Evolutionary conservation across 2,888 invertebrate species (phyloP).

Genomic region (Neria commutata): DNA sequence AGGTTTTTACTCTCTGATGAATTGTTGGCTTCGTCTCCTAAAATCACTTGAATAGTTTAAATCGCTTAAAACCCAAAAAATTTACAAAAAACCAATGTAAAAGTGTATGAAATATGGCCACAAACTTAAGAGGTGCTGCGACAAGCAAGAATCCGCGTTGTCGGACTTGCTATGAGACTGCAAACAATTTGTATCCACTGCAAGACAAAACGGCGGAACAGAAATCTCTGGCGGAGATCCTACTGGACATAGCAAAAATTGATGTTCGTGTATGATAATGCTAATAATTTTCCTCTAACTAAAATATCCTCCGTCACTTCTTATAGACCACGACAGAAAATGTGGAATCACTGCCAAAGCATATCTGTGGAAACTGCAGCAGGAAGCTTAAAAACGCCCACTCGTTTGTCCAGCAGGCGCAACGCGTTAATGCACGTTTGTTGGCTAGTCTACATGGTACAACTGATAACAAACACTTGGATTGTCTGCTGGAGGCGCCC

Average conservation of each 20-base stretch:
- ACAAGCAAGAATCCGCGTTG: neutral
- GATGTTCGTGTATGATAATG: neutral
- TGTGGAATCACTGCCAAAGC: conserved; percentile 38
- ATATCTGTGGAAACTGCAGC: conserved; percentile 42
- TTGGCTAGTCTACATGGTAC: conserved; percentile 23
- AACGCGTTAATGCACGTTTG: conserved; percentile 39
- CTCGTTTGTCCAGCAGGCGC: conserved; percentile 44
- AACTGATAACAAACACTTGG: conserved; percentile 22
- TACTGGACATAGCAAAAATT: neutral
- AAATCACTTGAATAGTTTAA: no score
- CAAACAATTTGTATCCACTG: neutral
- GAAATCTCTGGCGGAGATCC: neutral
- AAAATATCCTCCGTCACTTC: neutral
- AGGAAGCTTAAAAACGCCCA: conserved; percentile 42
- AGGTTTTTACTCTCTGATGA: no score
- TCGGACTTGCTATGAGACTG: neutral
- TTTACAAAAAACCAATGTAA: neutral
- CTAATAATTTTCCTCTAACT: no score
- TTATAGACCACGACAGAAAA: conserved; percentile 26
- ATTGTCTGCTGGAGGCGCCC: conserved; percentile 47
- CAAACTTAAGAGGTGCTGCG: neutral
- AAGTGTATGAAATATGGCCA: neutral
- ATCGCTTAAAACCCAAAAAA: no score
- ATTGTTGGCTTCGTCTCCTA: no score
- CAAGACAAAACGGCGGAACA: neutral